phyloP scores from a whole-genome alignment of 2,888 invertebrate species.

The Drosophila sordidula region DNA sequence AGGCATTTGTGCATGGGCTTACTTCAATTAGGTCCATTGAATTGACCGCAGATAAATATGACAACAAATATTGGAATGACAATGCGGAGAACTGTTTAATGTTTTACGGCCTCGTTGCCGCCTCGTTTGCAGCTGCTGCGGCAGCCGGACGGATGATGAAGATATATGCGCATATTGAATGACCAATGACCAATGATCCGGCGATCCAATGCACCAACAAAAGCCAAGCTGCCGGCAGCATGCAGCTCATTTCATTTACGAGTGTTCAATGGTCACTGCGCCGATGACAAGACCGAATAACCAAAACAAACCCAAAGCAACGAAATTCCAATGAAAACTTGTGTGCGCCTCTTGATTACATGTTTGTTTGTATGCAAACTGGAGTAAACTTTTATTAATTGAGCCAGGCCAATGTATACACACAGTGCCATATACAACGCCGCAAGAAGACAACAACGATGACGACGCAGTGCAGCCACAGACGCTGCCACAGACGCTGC shows the following conservation, averaged over 20 bases:
- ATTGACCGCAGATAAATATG: constrained; percentile 57
- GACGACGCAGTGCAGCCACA: constrained; percentile 34
- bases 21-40: constrained; percentile 52
- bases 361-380: constrained; percentile 54
- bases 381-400: constrained; percentile 74
- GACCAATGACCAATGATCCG: constrained; percentile 62
- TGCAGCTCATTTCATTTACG: constrained; percentile 46
- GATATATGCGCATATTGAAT: constrained; percentile 66
- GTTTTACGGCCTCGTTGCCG: constrained; percentile 31
- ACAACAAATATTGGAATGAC: constrained; percentile 59
- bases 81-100: constrained; percentile 60
- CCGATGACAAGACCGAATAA: constrained; percentile 58
- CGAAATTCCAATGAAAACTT: constrained; percentile 61
- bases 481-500: constrained; percentile 11
- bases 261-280: constrained; percentile 24
- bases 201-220: constrained; percentile 14
- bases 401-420: constrained; percentile 34
- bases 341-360: constrained; percentile 52
- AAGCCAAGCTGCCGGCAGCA: constrained; percentile 12
- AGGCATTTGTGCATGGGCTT: constrained; percentile 22
- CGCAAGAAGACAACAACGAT: constrained; percentile 38
- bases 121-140: constrained; percentile 42
- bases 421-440: background rate
- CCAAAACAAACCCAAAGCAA: constrained; percentile 41
- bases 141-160: constrained; percentile 40